A percentile compares a stretch with the other conserved stretches of the same genome.
These are phyloP conservation scores for Exaiptasia diaphana DNA, from an alignment of 64 coral and sea anemone genomes.

Conservation along the genomic window DNA sequence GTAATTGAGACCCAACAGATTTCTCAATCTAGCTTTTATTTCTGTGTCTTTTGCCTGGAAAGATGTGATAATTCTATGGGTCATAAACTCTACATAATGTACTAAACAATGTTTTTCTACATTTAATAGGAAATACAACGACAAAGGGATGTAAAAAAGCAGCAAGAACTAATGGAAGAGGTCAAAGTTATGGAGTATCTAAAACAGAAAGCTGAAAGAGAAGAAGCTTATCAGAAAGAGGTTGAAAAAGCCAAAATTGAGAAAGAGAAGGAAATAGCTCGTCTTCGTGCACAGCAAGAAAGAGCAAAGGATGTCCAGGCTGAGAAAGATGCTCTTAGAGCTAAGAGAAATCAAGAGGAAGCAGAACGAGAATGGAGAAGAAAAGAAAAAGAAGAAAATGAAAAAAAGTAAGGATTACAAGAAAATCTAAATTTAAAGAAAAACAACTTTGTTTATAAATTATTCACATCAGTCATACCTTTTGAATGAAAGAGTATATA, in stretches of 20 bases:
- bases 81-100: no score
- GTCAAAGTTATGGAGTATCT: constrained; percentile 96
- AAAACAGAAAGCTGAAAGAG: constrained; percentile 87
- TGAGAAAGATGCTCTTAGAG: constrained; percentile 94
- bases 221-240: constrained; percentile 91
- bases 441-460: neutral
- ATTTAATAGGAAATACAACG: constrained; percentile 70
- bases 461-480: no score
- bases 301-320: constrained; percentile 97
- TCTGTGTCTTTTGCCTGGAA: no score
- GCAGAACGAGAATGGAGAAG: constrained; percentile 92
- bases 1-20: no score
- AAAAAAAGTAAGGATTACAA: constrained; percentile 69
- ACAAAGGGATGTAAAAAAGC: constrained; percentile 65
- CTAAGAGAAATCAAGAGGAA: constrained; percentile 95
- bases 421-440: neutral
- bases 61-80: no score
- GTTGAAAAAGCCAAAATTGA: constrained; percentile 76
- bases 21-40: no score
- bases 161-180: constrained; percentile 89
- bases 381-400: constrained; percentile 88
- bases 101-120: no score
- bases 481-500: no score
- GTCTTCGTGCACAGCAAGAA: constrained; percentile 86
- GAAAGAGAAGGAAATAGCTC: constrained; percentile 93